Percentiles rank a stretch among this genome's conserved stretches.
Evolutionary conservation across 2,888 invertebrate genomes (phyloP).

Genomic region (Ophioninae sp.): DNA sequence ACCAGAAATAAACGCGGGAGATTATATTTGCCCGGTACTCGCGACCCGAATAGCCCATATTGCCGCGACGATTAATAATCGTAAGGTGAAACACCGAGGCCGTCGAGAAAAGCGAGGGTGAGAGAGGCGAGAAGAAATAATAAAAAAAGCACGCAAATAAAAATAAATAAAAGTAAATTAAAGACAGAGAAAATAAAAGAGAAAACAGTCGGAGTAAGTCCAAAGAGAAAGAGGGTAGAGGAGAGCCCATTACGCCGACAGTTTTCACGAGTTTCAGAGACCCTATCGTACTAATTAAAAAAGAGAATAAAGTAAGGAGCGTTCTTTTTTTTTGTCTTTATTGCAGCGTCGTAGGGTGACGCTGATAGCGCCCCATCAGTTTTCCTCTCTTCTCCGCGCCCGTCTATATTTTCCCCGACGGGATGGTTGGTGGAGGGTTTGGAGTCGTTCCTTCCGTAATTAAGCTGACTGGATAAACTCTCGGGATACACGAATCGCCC

Average conservation of each 20-base stretch:
- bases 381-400: background rate
- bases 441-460: background rate
- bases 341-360: background rate
- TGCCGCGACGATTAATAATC: conserved; percentile 46
- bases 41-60: conserved; percentile 30
- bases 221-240: conserved; percentile 7
- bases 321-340: conserved; percentile 8
- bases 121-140: background rate
- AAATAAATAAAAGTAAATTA: no score
- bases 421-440: background rate
- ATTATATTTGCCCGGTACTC: background rate
- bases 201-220: background rate
- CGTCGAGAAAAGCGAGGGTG: background rate
- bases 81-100: background rate
- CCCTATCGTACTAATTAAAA: conserved; percentile 32
- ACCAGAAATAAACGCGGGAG: background rate
- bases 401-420: background rate
- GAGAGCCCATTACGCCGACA: conserved; percentile 19
- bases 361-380: background rate
- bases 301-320: conserved; percentile 1
- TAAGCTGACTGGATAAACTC: background rate
- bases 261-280: conserved; percentile 1
- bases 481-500: background rate
- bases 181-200: background rate
- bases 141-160: background rate